Conservation (phyloP, 2,888 invertebrate species). For the Beris morrisii region DNA sequence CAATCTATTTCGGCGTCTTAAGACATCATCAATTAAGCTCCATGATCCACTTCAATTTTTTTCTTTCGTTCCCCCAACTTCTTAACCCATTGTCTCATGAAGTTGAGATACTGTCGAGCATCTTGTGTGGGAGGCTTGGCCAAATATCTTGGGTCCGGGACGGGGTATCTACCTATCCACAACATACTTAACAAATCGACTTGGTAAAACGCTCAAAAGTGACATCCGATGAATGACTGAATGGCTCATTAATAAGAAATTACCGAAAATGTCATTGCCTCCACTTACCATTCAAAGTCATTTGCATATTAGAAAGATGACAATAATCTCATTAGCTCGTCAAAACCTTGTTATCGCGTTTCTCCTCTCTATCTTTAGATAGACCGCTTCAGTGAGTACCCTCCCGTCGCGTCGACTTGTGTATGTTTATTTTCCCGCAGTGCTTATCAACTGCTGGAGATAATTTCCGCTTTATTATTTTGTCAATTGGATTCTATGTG, state of each 20-base stretch:
- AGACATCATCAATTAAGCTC: too few species aligned
- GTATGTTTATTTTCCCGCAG: background rate
- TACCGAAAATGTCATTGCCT: slow-evolving; percentile 24
- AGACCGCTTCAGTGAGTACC: too few species aligned
- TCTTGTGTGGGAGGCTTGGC: too few species aligned
- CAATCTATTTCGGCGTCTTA: too few species aligned
- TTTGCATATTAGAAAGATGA: slow-evolving; percentile 8
- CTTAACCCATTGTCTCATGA: too few species aligned
- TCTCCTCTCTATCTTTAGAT: too few species aligned
- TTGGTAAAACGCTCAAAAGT: background rate
- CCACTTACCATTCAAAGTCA: slow-evolving; percentile 3
- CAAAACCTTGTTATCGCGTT: background rate
- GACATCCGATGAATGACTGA: slow-evolving; percentile 30
- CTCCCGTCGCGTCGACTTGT: background rate
- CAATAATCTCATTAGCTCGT: slow-evolving; percentile 28
- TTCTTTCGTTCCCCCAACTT: too few species aligned
- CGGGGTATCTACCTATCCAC: too few species aligned
- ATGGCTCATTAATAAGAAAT: slow-evolving; percentile 31
- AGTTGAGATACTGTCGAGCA: too few species aligned
- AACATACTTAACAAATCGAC: too few species aligned
- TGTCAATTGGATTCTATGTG: slow-evolving; percentile 29
- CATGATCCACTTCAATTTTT: too few species aligned
- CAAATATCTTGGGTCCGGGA: too few species aligned
- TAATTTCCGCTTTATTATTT: slow-evolving; percentile 32
- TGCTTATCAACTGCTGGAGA: slow-evolving; percentile 9